phyloP scores from a whole-genome alignment of 2,797 vertebrate species.

The Gallirallus australis region DNA sequence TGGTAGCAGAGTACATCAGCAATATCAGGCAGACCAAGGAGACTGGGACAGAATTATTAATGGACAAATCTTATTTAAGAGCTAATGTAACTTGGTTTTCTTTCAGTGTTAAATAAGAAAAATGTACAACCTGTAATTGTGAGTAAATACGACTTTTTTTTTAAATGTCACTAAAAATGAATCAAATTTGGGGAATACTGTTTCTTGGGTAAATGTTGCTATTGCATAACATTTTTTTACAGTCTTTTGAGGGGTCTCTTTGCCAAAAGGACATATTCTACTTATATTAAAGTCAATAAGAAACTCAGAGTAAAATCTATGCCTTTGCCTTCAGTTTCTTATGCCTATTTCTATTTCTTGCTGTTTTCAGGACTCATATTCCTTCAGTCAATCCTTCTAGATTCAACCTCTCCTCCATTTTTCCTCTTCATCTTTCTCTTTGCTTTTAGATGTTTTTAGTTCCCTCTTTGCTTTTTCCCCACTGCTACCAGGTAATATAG shows the following conservation, averaged over 20 bases:
- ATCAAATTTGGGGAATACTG: not conserved
- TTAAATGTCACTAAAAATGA: not conserved
- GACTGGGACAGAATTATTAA: slow-evolving; percentile 36
- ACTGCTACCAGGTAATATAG: not conserved
- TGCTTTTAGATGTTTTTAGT: not conserved
- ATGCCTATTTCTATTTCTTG: not conserved
- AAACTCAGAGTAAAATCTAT: not conserved
- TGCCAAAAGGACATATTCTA: not conserved
- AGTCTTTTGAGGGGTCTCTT: not conserved
- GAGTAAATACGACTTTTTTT: not conserved
- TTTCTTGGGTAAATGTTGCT: not conserved
- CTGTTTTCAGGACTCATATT: not conserved
- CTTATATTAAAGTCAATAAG: not conserved
- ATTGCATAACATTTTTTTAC: not conserved
- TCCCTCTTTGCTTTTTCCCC: not conserved
- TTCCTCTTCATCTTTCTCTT: not conserved
- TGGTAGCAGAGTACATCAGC: slow-evolving; percentile 1
- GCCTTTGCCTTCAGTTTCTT: not conserved
- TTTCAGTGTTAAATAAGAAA: not conserved
- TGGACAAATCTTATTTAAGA: slow-evolving; percentile 13
- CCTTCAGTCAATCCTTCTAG: not conserved
- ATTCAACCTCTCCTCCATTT: not conserved
- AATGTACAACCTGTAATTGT: not conserved
- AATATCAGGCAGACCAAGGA: slow-evolving; percentile 41
- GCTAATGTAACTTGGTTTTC: not conserved